Conservation (phyloP, 37 sponge, comb jelly and placozoan genomes). For the Diacarnus erythraeanus region DNA sequence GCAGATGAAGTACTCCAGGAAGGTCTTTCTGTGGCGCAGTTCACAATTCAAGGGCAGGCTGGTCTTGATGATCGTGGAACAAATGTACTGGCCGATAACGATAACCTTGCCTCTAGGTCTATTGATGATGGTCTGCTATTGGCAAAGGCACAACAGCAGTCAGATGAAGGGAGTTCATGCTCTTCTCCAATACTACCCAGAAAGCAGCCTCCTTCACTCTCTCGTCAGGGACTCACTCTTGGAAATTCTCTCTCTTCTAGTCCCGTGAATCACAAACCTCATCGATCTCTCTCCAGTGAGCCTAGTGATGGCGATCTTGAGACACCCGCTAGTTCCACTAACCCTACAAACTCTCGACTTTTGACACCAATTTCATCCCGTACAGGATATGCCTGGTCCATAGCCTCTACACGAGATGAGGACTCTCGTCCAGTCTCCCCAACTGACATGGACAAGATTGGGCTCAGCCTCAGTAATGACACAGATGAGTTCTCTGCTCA, state of each 20-base stretch:
- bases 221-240: conserved; percentile 8
- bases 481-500: conserved; percentile 50
- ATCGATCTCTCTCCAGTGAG: background rate
- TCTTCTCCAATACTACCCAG: background rate
- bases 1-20: conserved; percentile 21
- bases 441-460: conserved; percentile 59
- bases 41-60: background rate
- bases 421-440: conserved; percentile 70
- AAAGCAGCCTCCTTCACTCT: conserved; percentile 1
- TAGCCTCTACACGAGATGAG: conserved; percentile 69
- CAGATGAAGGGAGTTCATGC: background rate
- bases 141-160: background rate
- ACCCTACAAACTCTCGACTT: conserved; percentile 2
- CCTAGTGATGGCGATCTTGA: background rate
- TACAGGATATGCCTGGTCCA: conserved; percentile 71
- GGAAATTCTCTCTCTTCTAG: no score
- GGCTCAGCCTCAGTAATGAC: conserved; percentile 32
- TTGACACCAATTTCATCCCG: conserved; percentile 24
- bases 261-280: no score
- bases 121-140: background rate
- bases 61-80: background rate
- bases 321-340: background rate
- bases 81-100: background rate
- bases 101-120: no score
- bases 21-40: conserved; percentile 20